Conservation (phyloP, 2,113 vertebrate species). For the Corythornis vintsioides region DNA sequence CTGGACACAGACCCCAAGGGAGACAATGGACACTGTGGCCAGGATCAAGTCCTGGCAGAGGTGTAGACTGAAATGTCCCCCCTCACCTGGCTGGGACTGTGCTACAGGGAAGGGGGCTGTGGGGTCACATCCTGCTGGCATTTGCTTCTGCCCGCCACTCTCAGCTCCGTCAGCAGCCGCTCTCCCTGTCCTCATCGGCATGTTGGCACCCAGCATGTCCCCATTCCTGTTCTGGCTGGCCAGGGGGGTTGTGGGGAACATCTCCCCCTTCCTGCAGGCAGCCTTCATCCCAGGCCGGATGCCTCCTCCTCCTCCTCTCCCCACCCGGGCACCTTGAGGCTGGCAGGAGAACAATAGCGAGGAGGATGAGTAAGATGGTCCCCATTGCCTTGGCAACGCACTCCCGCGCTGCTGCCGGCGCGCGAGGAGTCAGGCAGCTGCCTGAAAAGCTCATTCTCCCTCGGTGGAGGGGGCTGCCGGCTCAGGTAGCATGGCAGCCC, state of each 20-base stretch:
- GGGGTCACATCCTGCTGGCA: neutral
- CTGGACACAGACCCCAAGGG: neutral
- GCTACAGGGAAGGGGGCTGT: fast-evolving
- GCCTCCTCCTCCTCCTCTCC: constrained; percentile 58
- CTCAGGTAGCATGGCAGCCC: constrained; percentile 46
- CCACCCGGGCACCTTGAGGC: constrained; percentile 43
- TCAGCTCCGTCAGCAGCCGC: fast-evolving
- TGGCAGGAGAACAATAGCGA: constrained; percentile 71
- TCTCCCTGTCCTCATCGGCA: neutral
- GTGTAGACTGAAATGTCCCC: fast-evolving
- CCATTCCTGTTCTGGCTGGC: neutral
- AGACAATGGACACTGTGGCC: fast-evolving
- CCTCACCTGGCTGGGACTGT: neutral
- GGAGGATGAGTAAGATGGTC: constrained; percentile 73
- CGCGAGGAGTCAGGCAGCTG: constrained; percentile 54
- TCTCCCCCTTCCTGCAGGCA: neutral
- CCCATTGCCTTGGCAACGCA: constrained; percentile 67
- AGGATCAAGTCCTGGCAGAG: neutral
- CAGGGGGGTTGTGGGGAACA: fast-evolving
- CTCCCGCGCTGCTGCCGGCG: constrained; percentile 59
- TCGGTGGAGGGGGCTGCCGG: constrained; percentile 38
- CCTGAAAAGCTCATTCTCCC: constrained; percentile 56
- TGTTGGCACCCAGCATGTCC: neutral
- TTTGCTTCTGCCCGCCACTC: neutral
- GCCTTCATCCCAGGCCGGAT: constrained; percentile 27